Evolutionary conservation across 2,888 invertebrate genomes (phyloP).

Genomic region (Parascotia fuliginaria): DNA sequence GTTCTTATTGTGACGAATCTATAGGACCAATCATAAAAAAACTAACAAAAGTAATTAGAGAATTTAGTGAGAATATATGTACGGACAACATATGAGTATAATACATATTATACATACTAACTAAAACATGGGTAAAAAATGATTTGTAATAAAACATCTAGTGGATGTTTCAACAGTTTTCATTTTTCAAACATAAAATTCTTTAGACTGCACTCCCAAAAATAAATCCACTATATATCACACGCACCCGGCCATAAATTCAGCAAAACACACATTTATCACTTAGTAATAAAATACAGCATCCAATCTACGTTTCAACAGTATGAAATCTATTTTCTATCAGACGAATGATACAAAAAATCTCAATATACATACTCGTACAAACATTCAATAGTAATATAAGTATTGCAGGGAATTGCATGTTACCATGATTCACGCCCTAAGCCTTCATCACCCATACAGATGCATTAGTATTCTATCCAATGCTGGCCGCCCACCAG

Average conservation of each 20-base stretch:
- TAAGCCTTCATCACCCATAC: slow-evolving; percentile 29
- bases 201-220: neutral
- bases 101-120: too few species aligned
- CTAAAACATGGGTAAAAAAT: too few species aligned
- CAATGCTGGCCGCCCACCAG: slow-evolving; percentile 19
- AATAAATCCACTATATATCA: neutral
- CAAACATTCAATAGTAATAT: slow-evolving; percentile 29
- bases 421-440: slow-evolving; percentile 29
- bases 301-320: neutral
- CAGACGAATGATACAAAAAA: slow-evolving; percentile 25
- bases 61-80: too few species aligned
- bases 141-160: too few species aligned
- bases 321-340: neutral
- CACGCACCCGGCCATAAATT: neutral
- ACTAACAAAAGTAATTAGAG: too few species aligned
- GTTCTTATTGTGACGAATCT: too few species aligned
- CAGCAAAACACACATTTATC: neutral
- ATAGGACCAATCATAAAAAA: too few species aligned
- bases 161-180: too few species aligned
- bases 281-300: neutral
- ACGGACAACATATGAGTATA: too few species aligned
- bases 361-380: too few species aligned
- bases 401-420: neutral
- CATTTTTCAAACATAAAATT: neutral
- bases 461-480: slow-evolving; percentile 38